These are phyloP conservation scores for Microcebus lehilahytsara DNA, from an alignment of 2,113 vertebrate genomes.

Conservation along the genomic window DNA sequence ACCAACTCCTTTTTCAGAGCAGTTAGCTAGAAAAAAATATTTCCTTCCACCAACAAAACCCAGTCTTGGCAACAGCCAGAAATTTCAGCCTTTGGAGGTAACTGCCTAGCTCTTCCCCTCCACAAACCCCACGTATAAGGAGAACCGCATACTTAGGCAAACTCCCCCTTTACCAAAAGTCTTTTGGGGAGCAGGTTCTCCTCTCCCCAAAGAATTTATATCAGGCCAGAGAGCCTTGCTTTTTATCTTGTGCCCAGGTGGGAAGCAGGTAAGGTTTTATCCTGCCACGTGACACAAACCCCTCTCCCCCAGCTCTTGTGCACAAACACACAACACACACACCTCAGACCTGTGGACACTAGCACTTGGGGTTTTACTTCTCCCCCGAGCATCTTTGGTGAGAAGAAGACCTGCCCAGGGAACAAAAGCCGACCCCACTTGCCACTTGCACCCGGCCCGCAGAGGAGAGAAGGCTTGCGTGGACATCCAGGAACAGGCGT, in stretches of 20 bases:
- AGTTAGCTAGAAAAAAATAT: not conserved
- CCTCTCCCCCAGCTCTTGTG: not conserved
- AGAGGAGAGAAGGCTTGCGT: rapidly evolving
- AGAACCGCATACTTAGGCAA: not conserved
- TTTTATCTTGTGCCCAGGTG: not conserved
- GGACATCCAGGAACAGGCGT: not conserved
- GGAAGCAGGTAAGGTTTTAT: not conserved
- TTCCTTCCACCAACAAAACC: conserved; percentile 37
- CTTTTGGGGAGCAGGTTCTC: not conserved
- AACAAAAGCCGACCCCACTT: not conserved
- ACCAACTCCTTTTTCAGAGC: conserved; percentile 26
- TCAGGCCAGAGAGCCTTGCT: not conserved
- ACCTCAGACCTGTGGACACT: not conserved
- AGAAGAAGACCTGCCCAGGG: not conserved
- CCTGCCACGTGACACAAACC: not conserved
- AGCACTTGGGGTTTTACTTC: not conserved
- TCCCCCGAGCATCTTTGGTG: not conserved
- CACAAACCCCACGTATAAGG: not conserved
- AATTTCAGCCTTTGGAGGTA: not conserved
- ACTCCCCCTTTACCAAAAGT: not conserved
- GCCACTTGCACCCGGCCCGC: not conserved
- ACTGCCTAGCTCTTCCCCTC: not conserved
- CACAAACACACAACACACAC: not conserved
- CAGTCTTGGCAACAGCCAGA: not conserved
- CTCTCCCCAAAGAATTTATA: not conserved